These are phyloP conservation scores for Lepidocyrtoides sp. DNA, from an alignment of 2,888 invertebrate species.

Conservation along the genomic window DNA sequence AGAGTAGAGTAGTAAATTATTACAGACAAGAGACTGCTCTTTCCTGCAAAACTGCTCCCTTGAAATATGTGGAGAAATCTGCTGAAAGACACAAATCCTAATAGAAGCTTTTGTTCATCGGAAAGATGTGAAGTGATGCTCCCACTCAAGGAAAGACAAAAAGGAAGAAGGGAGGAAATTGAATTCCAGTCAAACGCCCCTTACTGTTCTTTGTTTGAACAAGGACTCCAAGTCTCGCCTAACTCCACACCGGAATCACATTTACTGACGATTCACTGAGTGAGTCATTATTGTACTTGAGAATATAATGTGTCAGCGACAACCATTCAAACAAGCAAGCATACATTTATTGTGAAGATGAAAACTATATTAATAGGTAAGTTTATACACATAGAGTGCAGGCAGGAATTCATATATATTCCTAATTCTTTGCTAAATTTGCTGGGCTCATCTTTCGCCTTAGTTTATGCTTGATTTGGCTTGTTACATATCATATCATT, in stretches of 20 bases:
- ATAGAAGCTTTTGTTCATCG: not conserved
- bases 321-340: not conserved
- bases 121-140: not conserved
- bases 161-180: constrained; percentile 42
- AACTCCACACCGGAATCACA: not conserved
- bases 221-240: not conserved
- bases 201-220: not conserved
- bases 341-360: too few relatives aligned
- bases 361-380: too few relatives aligned
- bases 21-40: not conserved
- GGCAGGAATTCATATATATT: too few relatives aligned
- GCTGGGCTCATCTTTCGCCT: too few relatives aligned
- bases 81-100: too few relatives aligned
- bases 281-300: not conserved
- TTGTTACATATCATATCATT: too few relatives aligned
- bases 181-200: constrained; percentile 44
- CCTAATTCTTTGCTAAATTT: too few relatives aligned
- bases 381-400: too few relatives aligned
- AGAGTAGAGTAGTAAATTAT: not conserved
- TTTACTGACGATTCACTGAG: not conserved
- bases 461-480: too few relatives aligned
- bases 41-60: too few relatives aligned
- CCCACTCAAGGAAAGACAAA: constrained; percentile 9
- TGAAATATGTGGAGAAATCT: too few relatives aligned
- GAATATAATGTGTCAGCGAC: not conserved